Evolutionary conservation across 2,888 invertebrate species (phyloP), one percentile per base, ranked within the genome.

Genomic region (Eupithecia exiguata): DNA sequence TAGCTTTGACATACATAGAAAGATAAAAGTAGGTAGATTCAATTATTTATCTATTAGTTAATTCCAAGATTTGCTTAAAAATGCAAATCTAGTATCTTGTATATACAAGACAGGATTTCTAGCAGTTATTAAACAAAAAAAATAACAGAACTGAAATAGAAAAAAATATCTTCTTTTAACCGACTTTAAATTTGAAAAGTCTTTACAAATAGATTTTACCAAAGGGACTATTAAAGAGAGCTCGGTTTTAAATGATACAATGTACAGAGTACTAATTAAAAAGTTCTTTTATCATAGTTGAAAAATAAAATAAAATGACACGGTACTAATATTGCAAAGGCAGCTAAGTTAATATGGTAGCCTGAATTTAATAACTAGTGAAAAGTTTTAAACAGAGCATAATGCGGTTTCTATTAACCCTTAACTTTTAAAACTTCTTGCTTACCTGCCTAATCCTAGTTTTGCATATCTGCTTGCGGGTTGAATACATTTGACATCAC

Each of bases 171-270:
- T 30, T 30, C 30, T 30, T 30, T 4, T 40, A 40, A 5, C n/a
- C 6, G 46, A 46, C 46, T 7, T 1, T n/a, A 21, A 49, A 10
- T 10, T 49, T 10, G 10, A 49, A 25, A 49, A n/a, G 7, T 1
- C 10, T 58, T 12, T 12, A 12, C 25, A 58, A 58, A 69, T 67
- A 67, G 63, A 61, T 67, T 70, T 68, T 49, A 14, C 61, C 21
- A n/a, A 72, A 66, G 36, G 66, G 70, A 68, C 63, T 66, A 65
- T 65, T 63, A 74, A 62, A 30, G 35, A 70, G 43, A 71, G 30
- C 71, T 71, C 30, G n/a, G 46, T 69, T 38, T 66, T 30, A 18
- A 74, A 74, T 58, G n/a, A 71, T n/a, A 30, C 66, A 71, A 71
- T 61, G 66, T 69, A 69, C 46, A 61, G n/a, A n/a, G 66, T 66